Percentiles rank a stretch among this genome's conserved stretches.
Conservation (phyloP, 1,140 invertebrate species). For the Platorchestia sp. region DNA sequence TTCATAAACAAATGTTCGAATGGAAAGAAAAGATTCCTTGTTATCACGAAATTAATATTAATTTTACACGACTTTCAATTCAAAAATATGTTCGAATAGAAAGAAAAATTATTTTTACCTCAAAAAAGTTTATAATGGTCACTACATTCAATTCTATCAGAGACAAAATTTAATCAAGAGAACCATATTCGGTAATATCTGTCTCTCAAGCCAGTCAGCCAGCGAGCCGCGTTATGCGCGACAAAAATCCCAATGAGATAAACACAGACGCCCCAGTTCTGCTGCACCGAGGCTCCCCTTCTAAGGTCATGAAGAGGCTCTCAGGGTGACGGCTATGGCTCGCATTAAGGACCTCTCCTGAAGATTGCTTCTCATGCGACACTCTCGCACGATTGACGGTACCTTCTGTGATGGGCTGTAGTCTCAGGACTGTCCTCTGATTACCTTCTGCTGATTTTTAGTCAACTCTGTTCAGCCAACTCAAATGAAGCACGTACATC, state of each 20-base stretch:
- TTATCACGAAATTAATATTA: no score
- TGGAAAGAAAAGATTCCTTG: no score
- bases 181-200: neutral
- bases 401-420: neutral
- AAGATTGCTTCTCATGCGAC: conserved; percentile 1
- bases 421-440: neutral
- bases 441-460: neutral
- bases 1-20: no score
- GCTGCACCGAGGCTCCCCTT: neutral
- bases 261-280: neutral
- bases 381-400: neutral
- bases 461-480: no score
- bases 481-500: no score
- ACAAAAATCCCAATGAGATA: neutral
- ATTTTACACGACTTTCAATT: no score
- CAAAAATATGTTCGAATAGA: no score
- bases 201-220: no score
- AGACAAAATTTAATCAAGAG: no score
- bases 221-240: neutral
- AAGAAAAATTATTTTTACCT: no score
- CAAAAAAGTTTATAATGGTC: no score
- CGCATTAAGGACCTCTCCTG: neutral
- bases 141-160: no score
- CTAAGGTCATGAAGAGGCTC: neutral
- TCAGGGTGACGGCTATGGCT: neutral